Evolutionary conservation across 2,888 invertebrate genomes (phyloP).

Genomic region (Ennomos quercinarius): DNA sequence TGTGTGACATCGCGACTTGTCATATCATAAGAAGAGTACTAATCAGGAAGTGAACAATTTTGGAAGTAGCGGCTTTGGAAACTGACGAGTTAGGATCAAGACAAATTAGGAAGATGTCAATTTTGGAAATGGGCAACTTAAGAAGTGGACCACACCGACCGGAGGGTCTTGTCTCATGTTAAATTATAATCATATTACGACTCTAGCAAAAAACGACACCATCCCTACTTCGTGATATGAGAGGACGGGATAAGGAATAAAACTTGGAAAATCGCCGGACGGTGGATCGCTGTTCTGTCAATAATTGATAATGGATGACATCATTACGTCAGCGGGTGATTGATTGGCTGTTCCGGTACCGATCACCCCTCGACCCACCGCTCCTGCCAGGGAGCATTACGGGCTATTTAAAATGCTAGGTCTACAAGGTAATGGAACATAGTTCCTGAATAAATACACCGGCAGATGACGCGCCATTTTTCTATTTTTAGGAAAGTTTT

Average conservation of each 20-base stretch:
- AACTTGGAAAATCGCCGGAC: constrained; percentile 75
- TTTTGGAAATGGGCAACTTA: no score
- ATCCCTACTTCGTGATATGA: constrained; percentile 14
- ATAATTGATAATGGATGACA: constrained; percentile 85
- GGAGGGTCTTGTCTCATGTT: no score
- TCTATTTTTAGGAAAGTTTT: neutral
- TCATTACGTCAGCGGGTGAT: constrained; percentile 80
- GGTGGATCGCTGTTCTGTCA: constrained; percentile 76
- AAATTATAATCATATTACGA: no score
- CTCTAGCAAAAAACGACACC: neutral
- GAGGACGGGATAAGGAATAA: constrained; percentile 59
- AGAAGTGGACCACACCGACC: no score
- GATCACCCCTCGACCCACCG: constrained; percentile 13
- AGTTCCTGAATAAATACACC: constrained; percentile 23
- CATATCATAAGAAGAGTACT: no score
- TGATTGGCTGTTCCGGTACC: constrained; percentile 70
- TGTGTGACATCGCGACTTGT: no score
- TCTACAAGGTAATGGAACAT: constrained; percentile 31
- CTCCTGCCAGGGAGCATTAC: constrained; percentile 29
- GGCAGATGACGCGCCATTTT: constrained; percentile 3
- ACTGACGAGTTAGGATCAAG: no score
- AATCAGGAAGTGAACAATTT: no score
- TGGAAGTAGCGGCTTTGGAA: no score
- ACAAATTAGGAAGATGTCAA: no score
- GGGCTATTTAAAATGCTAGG: constrained; percentile 36